Conservation (phyloP, 2,113 vertebrate species). For the Naja naja region DNA sequence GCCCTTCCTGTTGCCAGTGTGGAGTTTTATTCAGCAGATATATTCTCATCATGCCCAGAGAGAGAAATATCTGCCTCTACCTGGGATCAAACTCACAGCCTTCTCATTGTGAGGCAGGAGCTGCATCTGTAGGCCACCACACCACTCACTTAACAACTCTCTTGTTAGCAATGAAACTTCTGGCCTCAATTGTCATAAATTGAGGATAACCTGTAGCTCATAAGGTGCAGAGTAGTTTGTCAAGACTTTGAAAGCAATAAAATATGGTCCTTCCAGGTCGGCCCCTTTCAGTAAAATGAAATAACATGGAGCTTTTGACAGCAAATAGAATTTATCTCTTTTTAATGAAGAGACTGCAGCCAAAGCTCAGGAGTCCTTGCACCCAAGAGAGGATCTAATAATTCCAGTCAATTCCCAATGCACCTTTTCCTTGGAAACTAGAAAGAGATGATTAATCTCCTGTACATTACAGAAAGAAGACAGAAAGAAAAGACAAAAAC, state of each 20-base stretch:
- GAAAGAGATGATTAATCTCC: constrained; percentile 30
- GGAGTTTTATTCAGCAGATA: no score
- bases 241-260: not conserved
- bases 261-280: not conserved
- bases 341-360: constrained; percentile 38
- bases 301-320: not conserved
- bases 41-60: no score
- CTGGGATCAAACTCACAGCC: no score
- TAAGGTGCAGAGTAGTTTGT: not conserved
- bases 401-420: constrained; percentile 1
- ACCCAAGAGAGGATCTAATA: not conserved
- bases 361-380: constrained; percentile 15
- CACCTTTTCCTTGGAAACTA: not conserved
- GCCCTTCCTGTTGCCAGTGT: no score
- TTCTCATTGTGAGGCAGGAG: no score
- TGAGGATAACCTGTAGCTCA: not conserved
- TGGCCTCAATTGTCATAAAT: no score
- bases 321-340: constrained; percentile 40
- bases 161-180: no score
- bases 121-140: no score
- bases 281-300: not conserved
- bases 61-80: no score
- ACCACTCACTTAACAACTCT: no score
- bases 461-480: constrained; percentile 4
- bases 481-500: not conserved